phyloP scores from a whole-genome alignment of 2,113 vertebrate species.

The Sinosuthora webbiana region DNA sequence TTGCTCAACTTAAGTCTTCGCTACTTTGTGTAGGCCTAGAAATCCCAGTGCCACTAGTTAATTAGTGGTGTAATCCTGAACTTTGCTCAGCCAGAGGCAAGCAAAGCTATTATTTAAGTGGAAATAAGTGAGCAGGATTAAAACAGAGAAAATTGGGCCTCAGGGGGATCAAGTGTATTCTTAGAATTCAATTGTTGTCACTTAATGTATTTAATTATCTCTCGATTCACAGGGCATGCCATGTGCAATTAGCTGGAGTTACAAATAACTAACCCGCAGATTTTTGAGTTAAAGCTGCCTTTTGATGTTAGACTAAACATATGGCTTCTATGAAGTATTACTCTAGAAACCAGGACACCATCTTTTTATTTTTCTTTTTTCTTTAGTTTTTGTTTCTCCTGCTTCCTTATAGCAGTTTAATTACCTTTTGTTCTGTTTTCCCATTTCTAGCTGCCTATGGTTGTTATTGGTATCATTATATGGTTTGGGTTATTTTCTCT shows the following conservation, averaged over 20 bases:
- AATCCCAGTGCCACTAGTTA: background rate
- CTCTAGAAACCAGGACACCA: background rate
- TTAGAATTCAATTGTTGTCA: constrained; percentile 15
- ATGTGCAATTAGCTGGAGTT: background rate
- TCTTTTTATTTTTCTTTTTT: background rate
- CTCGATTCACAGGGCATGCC: background rate
- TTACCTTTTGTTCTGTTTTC: background rate
- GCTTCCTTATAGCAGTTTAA: background rate
- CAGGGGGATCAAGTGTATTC: background rate
- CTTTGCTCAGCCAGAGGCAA: constrained; percentile 14
- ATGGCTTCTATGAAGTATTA: background rate
- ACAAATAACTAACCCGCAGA: background rate
- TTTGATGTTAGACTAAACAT: background rate
- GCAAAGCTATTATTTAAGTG: constrained; percentile 21
- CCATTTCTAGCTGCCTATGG: background rate
- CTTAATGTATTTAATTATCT: constrained; percentile 12
- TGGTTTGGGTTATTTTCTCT: background rate
- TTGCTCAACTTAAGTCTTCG: background rate
- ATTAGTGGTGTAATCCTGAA: constrained; percentile 15
- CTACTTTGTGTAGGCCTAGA: background rate
- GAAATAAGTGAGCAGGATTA: constrained; percentile 6
- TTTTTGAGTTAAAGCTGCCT: background rate
- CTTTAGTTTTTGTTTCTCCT: background rate
- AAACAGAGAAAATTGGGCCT: constrained; percentile 6
- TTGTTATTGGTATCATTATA: background rate